Evolutionary conservation across 2,888 invertebrate species (phyloP), one percentile per base, ranked within the genome.

Genomic region (Biston stratarius): DNA sequence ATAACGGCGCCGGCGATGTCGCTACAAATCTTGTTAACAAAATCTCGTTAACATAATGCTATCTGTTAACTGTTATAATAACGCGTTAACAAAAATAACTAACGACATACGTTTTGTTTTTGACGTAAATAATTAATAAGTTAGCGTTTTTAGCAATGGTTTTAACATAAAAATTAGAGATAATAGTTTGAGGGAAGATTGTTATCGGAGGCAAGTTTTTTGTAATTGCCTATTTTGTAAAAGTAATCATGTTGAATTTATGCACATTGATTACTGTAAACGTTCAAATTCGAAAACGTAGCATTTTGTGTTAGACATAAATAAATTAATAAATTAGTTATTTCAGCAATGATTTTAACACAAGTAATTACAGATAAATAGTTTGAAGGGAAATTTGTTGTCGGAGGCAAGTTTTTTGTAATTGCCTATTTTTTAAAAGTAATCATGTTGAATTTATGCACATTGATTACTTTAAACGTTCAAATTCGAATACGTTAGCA

Each of bases 51-150:
- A 53, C 61, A 62, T 62, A 67, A 58, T 38, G 11, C 49, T 40
- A 66, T 66, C 24, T 38, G 61, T 61, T 61, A 61, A 62, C 61
- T 62, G 57, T 47, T 47, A 33, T 66, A 51, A 61, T 61, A 60
- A 57, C 62, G 61, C 72, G 73, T 74, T 74, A 70, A 72, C 69
- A 80, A 78, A 76, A 72, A 74, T 72, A 73, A 70, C 75, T 77
- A 72, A 77, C 72, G 70, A 73, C 77, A 72, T 74, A 51, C 70
- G 61, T 61, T 61, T 62, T 59, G 58, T 67, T 67, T 62, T 53
- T 53, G 62, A 67, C 36, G 48, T 59, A 58, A 67, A 62, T 62
- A 62, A 61, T 62, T 59, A 59, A 59, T 59, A 59, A 59, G 40
- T 24, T 40, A 49, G 49, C 71, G 70, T 72, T 77, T 76, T 74